Conservation (phyloP, 2,888 invertebrate species). For the Eumerus sabulonum region DNA sequence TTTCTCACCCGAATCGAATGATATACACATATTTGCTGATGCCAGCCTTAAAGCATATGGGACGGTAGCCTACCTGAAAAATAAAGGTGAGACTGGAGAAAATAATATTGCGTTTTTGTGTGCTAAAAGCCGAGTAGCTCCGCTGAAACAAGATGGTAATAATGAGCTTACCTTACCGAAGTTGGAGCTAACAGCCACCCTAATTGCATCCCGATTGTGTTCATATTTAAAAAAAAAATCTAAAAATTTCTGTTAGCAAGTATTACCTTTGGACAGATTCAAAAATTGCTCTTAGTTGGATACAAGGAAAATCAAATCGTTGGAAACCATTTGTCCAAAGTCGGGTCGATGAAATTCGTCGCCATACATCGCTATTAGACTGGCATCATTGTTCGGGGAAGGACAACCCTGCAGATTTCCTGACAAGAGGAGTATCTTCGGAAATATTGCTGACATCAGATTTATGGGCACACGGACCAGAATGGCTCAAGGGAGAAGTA, state of each 20-base stretch:
- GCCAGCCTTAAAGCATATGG: constrained; percentile 8
- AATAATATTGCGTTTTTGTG: too few relatives aligned
- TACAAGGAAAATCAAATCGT: neutral
- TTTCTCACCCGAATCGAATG: too few relatives aligned
- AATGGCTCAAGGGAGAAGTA: neutral
- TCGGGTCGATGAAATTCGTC: too few relatives aligned
- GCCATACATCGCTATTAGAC: too few relatives aligned
- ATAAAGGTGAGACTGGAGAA: too few relatives aligned
- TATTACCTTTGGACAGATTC: neutral
- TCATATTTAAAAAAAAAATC: neutral
- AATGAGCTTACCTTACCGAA: neutral
- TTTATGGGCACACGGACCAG: neutral
- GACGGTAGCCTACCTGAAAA: too few relatives aligned
- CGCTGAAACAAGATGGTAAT: too few relatives aligned
- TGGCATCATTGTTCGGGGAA: too few relatives aligned
- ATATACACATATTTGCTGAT: constrained; percentile 17
- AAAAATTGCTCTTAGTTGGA: neutral
- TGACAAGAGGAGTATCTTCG: neutral
- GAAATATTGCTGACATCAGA: too few relatives aligned
- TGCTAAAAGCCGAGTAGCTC: too few relatives aligned
- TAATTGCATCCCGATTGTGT: neutral
- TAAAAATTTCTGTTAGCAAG: neutral
- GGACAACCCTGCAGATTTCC: neutral
- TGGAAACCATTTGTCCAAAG: neutral
- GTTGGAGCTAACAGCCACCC: neutral